Percentiles rank a stretch among this genome's conserved stretches.
Evolutionary conservation across 2,113 vertebrate species (phyloP).

Genomic region (Eulemur rufifrons): DNA sequence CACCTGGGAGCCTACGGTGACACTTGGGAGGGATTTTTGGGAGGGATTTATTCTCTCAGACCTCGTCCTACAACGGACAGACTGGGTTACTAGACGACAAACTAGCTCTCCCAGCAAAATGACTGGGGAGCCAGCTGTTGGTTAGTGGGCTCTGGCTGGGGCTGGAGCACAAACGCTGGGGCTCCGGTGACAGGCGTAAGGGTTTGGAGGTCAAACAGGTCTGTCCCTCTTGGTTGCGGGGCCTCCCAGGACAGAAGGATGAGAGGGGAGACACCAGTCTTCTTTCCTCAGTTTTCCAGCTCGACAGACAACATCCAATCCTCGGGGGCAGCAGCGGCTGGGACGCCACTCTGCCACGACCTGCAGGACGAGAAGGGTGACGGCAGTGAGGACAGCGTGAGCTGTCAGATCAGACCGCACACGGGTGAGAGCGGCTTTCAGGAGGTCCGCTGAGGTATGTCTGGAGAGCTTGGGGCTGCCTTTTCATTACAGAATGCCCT

Average conservation of each 20-base stretch:
- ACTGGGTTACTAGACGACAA: neutral
- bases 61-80: neutral
- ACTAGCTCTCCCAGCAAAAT: neutral
- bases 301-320: neutral
- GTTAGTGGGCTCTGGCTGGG: neutral
- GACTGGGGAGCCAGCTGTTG: neutral
- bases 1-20: neutral
- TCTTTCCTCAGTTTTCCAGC: neutral
- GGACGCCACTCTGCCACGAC: fast-evolving
- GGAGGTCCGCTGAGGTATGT: fast-evolving
- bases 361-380: fast-evolving
- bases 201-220: neutral
- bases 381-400: neutral
- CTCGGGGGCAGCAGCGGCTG: neutral
- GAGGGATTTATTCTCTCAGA: neutral
- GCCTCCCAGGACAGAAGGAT: neutral
- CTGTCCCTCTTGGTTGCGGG: neutral
- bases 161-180: fast-evolving
- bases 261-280: neutral
- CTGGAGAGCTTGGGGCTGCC: neutral
- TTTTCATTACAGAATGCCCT: neutral
- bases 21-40: neutral
- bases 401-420: neutral
- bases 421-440: fast-evolving
- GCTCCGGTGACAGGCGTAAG: neutral